Evolutionary conservation across 2,113 vertebrate genomes (phyloP).

Genomic region (Notarius lentiginosus): DNA sequence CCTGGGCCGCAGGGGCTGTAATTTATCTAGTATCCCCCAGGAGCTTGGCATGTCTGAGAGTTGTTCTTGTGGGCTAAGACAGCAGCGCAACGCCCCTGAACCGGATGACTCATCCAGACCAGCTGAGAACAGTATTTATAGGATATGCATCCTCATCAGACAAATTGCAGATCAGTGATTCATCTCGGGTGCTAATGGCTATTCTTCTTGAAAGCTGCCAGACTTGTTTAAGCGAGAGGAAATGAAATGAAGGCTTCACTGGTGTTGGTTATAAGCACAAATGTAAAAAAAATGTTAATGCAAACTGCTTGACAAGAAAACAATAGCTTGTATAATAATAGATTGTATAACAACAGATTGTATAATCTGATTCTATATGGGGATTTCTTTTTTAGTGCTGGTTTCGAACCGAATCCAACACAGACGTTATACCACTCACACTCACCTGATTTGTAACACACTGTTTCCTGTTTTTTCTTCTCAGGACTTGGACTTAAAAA

Average conservation of each 20-base stretch:
- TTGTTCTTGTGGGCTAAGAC: conserved; percentile 20
- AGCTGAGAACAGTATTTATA: conserved; percentile 63
- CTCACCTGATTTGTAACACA: not conserved
- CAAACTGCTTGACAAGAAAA: conserved; percentile 13
- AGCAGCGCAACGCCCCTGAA: conserved; percentile 16
- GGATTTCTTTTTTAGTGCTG: not conserved
- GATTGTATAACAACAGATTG: conserved; percentile 15
- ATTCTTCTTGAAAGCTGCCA: conserved; percentile 31
- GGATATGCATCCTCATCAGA: conserved; percentile 52
- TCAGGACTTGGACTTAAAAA: not conserved
- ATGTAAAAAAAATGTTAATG: conserved; percentile 34
- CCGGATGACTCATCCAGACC: conserved; percentile 48
- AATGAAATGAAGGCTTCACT: conserved; percentile 20
- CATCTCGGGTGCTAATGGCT: conserved; percentile 55
- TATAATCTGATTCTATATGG: conserved; percentile 17
- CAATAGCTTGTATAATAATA: conserved; percentile 2
- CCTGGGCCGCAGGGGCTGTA: conserved; percentile 53
- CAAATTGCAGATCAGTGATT: conserved; percentile 60
- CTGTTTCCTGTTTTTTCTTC: not conserved
- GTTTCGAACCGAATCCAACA: not conserved
- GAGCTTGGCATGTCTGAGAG: conserved; percentile 1
- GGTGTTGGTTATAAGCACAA: not conserved
- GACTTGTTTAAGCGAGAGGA: conserved; percentile 31
- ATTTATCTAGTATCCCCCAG: conserved; percentile 46
- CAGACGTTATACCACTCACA: not conserved